These are phyloP conservation scores for Eurytemora carolleeae DNA, from an alignment of 1,140 invertebrate genomes.

Conservation along the genomic window DNA sequence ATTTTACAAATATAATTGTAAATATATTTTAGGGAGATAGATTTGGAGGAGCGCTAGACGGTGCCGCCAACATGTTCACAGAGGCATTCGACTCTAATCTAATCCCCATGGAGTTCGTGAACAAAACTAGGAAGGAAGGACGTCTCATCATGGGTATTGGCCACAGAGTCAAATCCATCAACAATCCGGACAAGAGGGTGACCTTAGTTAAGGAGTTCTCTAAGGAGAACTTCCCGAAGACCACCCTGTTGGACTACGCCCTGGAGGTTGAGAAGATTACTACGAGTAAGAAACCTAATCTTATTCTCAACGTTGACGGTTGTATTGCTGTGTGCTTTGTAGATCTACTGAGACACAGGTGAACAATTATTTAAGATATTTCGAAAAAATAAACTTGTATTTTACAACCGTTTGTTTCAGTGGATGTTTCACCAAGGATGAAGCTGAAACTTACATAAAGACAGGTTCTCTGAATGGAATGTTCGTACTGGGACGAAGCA, in stretches of 20 bases:
- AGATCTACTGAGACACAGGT: slow-evolving; percentile 76
- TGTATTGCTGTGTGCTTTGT: slow-evolving; percentile 93
- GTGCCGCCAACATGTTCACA: slow-evolving; percentile 83
- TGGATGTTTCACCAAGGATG: slow-evolving; percentile 24
- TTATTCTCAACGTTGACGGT: slow-evolving; percentile 97
- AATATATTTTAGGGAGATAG: slow-evolving; percentile 77
- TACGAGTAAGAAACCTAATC: slow-evolving; percentile 95
- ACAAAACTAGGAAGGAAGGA: slow-evolving; percentile 86
- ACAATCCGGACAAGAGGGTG: slow-evolving; percentile 94
- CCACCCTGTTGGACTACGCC: slow-evolving; percentile 80
- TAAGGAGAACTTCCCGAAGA: slow-evolving; percentile 71
- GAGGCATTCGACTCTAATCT: slow-evolving; percentile 81
- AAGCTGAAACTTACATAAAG: slow-evolving; percentile 91
- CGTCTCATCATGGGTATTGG: slow-evolving; percentile 98
- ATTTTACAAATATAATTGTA: too few relatives aligned
- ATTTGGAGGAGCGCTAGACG: slow-evolving; percentile 94
- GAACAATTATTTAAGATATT: slow-evolving; percentile 45
- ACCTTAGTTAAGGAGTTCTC: slow-evolving; percentile 93
- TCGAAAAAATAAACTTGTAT: slow-evolving; percentile 5
- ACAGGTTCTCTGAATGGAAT: slow-evolving; percentile 95
- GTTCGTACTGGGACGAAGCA: slow-evolving; percentile 90
- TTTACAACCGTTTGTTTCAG: neutral
- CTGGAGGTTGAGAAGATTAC: slow-evolving; percentile 97
- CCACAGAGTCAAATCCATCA: slow-evolving; percentile 93
- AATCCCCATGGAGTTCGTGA: slow-evolving; percentile 97